Conservation (phyloP, 2,797 vertebrate genomes). For the Amazona finschi region DNA sequence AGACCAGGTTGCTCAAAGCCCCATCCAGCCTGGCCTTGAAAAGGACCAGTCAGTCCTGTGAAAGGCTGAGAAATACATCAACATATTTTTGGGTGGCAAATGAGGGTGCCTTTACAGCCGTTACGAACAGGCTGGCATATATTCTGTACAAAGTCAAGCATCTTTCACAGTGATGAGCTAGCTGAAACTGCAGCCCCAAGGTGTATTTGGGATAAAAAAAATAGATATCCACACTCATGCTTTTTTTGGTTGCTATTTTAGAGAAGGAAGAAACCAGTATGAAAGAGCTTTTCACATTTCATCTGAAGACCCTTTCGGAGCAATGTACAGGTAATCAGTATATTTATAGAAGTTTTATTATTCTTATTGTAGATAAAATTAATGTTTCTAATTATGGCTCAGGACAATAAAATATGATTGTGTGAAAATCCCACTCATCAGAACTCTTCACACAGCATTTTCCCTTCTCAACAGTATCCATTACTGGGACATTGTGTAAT, state of each 20-base stretch:
- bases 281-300: conserved; percentile 82
- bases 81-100: background rate
- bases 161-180: background rate
- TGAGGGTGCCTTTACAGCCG: background rate
- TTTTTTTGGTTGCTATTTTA: conserved; percentile 43
- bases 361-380: background rate
- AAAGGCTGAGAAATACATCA: background rate
- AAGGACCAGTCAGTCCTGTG: background rate
- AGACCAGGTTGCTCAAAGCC: background rate
- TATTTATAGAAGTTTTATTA: background rate
- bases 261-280: conserved; percentile 88
- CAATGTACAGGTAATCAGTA: conserved; percentile 85
- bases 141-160: background rate
- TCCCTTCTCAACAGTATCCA: background rate
- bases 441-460: background rate
- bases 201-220: background rate
- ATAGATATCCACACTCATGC: background rate
- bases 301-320: conserved; percentile 82
- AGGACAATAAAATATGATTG: background rate
- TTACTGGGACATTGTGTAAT: background rate
- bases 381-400: background rate
- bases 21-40: background rate
- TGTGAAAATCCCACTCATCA: background rate
- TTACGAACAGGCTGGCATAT: background rate
- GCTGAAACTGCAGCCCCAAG: background rate